Percentiles rank a stretch among this genome's conserved stretches.
phyloP scores from a whole-genome alignment of 2,888 invertebrate genomes.

The Pristionchus fissidentatus region DNA sequence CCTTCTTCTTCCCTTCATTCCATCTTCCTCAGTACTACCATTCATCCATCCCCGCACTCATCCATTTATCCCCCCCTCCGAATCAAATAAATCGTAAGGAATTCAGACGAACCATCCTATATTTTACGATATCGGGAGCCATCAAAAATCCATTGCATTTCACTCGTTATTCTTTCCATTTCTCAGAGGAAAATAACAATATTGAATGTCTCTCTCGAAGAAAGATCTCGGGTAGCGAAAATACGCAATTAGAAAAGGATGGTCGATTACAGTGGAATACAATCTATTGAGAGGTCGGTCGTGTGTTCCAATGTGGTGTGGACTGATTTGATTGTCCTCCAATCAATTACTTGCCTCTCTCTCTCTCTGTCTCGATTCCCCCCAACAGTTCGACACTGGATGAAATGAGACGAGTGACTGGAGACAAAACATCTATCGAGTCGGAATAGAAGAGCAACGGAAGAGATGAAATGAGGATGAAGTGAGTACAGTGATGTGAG shows the following conservation, averaged over 20 bases:
- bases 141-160: conserved; percentile 2
- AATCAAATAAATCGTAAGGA: neutral
- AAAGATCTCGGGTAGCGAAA: too few relatives aligned
- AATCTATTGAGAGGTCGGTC: neutral
- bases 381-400: neutral
- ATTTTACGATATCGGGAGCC: neutral
- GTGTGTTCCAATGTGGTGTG: neutral
- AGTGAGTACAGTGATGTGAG: conserved; percentile 27
- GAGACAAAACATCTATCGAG: conserved; percentile 3
- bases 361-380: neutral
- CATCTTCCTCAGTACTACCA: neutral
- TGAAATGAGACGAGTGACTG: neutral
- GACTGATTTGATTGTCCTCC: conserved; percentile 34
- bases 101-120: neutral
- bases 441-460: conserved; percentile 20
- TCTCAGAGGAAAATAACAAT: too few relatives aligned
- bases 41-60: conserved; percentile 5
- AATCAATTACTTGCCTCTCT: conserved; percentile 28
- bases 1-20: neutral
- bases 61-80: neutral
- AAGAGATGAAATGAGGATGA: conserved; percentile 30
- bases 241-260: too few relatives aligned
- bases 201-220: too few relatives aligned
- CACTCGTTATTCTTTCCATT: neutral
- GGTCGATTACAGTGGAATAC: conserved; percentile 16